Conservation (phyloP, 1,140 invertebrate species). For the Laupala kohalensis region DNA sequence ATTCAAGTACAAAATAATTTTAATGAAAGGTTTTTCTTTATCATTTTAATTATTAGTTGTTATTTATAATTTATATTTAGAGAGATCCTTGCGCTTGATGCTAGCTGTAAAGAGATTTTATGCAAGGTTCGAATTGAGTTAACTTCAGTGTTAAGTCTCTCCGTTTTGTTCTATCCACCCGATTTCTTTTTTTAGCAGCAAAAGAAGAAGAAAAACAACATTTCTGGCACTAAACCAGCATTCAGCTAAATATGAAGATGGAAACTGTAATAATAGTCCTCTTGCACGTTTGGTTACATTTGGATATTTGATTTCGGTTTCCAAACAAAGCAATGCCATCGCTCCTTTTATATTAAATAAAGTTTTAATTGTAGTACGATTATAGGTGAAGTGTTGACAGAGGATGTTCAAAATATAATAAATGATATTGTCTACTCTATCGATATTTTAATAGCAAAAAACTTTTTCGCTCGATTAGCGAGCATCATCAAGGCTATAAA, state of each 20-base stretch:
- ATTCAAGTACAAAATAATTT: background rate
- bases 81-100: background rate
- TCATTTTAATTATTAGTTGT: background rate
- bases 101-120: slow-evolving; percentile 6
- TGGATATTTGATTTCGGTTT: slow-evolving; percentile 19
- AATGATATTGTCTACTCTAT: too few relatives aligned
- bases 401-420: too few relatives aligned
- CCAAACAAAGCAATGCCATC: slow-evolving; percentile 17
- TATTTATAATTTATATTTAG: slow-evolving; percentile 2
- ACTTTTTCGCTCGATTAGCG: too few relatives aligned
- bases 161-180: slow-evolving; percentile 18
- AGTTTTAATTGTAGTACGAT: too few relatives aligned
- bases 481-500: too few relatives aligned
- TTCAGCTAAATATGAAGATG: slow-evolving; percentile 16
- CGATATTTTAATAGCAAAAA: too few relatives aligned
- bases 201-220: too few relatives aligned
- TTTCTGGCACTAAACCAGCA: slow-evolving; percentile 20
- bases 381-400: too few relatives aligned
- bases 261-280: slow-evolving; percentile 13
- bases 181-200: slow-evolving; percentile 15
- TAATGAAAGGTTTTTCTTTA: background rate
- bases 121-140: slow-evolving; percentile 20
- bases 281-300: slow-evolving; percentile 18
- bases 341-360: slow-evolving; percentile 13
- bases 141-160: slow-evolving; percentile 20